phyloP scores from a whole-genome alignment of 2,797 vertebrate species.

The Thamnophis elegans region DNA sequence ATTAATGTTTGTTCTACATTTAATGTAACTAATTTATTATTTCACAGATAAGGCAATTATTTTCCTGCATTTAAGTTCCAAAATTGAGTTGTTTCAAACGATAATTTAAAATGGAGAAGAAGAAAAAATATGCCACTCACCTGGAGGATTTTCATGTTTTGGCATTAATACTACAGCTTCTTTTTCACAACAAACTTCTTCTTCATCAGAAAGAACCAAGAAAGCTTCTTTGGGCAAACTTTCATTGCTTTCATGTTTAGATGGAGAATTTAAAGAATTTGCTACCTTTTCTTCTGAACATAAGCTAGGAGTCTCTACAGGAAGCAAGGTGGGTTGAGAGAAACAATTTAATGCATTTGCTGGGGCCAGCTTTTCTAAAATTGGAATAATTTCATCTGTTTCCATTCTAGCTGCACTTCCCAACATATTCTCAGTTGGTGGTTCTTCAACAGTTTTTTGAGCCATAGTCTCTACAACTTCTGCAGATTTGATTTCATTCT shows the following conservation, averaged over 20 bases:
- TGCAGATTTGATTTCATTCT: constrained; percentile 44
- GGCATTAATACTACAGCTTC: constrained; percentile 48
- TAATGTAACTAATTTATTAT: background rate
- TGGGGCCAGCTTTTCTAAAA: constrained; percentile 80
- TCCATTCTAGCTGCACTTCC: constrained; percentile 71
- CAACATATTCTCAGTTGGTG: constrained; percentile 51
- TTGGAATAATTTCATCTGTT: constrained; percentile 82
- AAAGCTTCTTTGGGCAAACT: constrained; percentile 85
- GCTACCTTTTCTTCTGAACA: constrained; percentile 76
- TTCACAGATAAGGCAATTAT: background rate
- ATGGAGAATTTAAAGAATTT: constrained; percentile 70
- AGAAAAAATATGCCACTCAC: constrained; percentile 56
- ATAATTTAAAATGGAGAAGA: background rate
- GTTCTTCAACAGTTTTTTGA: constrained; percentile 53
- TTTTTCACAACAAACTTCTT: constrained; percentile 77
- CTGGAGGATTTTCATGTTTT: constrained; percentile 61
- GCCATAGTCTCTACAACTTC: constrained; percentile 51
- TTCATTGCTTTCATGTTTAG: constrained; percentile 78
- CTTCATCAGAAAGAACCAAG: constrained; percentile 86
- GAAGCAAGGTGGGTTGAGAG: constrained; percentile 70
- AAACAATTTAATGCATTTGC: constrained; percentile 73
- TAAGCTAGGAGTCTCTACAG: constrained; percentile 63
- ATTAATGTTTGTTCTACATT: background rate
- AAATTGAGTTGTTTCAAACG: background rate
- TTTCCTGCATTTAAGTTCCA: constrained; percentile 9